Percentiles rank a stretch among this genome's conserved stretches.
Evolutionary conservation across 2,113 vertebrate genomes (phyloP).

Genomic region (Naja naja): DNA sequence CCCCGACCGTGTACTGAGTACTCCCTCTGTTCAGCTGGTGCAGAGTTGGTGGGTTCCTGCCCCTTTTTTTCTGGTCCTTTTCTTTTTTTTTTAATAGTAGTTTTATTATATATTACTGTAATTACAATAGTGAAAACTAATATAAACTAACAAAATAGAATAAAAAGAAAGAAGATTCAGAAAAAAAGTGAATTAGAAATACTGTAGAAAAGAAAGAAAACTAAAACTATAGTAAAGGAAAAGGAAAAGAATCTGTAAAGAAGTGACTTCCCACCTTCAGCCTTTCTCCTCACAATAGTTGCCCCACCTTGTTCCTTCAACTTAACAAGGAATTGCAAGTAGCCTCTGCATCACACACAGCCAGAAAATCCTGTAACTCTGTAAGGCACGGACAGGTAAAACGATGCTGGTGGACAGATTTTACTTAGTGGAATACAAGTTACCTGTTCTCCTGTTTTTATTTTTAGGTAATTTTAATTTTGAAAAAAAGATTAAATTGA

Average conservation of each 20-base stretch:
- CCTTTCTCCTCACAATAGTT: background rate
- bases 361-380: background rate
- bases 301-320: background rate
- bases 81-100: background rate
- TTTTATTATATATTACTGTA: background rate
- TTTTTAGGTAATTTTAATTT: background rate
- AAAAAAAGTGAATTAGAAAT: background rate
- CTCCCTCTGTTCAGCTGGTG: slow-evolving; percentile 87
- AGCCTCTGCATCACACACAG: background rate
- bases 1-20: slow-evolving; percentile 83
- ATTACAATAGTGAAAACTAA: background rate
- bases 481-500: background rate
- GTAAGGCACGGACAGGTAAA: background rate
- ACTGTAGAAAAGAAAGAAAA: background rate
- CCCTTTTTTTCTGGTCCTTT: background rate
- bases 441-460: background rate
- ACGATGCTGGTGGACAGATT: background rate
- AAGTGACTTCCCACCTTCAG: background rate
- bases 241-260: background rate
- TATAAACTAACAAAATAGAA: background rate
- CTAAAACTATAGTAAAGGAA: background rate
- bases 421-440: background rate
- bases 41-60: slow-evolving; percentile 83
- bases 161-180: background rate
- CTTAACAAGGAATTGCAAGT: background rate